Percentiles rank a stretch among this genome's conserved stretches.
Conservation (phyloP, 2,113 vertebrate species). For the Hippocampus mohnikei region DNA sequence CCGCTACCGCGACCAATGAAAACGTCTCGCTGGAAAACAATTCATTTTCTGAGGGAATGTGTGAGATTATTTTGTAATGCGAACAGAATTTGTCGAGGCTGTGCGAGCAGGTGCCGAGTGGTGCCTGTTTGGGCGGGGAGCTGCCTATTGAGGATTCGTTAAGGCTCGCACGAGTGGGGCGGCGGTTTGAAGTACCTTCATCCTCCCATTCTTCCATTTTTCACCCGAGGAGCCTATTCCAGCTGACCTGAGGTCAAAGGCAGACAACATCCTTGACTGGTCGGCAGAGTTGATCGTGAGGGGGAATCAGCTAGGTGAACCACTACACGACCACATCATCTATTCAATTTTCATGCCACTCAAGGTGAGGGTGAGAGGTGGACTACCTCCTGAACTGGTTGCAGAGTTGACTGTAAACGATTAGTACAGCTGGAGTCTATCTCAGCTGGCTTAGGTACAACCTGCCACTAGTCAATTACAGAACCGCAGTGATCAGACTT, state of each 20-base stretch:
- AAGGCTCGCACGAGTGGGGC: conserved; percentile 10
- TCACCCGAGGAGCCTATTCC: neutral
- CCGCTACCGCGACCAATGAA: neutral
- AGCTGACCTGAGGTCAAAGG: neutral
- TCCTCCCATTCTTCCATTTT: neutral
- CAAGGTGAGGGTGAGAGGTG: neutral
- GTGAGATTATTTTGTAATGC: neutral
- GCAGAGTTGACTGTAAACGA: too few relatives aligned
- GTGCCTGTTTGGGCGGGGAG: conserved; percentile 45
- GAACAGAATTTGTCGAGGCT: conserved; percentile 20
- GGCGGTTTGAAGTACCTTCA: conserved; percentile 19
- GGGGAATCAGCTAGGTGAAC: neutral
- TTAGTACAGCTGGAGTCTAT: neutral
- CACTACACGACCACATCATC: neutral
- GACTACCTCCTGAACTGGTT: neutral
- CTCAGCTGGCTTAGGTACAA: neutral
- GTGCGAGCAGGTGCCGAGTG: conserved; percentile 49
- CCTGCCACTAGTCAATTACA: neutral
- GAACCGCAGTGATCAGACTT: neutral
- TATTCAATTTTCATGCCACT: neutral
- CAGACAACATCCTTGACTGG: neutral
- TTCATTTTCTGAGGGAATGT: neutral
- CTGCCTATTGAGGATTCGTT: conserved; percentile 10
- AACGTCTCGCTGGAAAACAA: neutral
- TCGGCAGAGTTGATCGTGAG: neutral